Evolutionary conservation across 2,888 invertebrate genomes (phyloP).

Genomic region (Cacoxenus indagator): DNA sequence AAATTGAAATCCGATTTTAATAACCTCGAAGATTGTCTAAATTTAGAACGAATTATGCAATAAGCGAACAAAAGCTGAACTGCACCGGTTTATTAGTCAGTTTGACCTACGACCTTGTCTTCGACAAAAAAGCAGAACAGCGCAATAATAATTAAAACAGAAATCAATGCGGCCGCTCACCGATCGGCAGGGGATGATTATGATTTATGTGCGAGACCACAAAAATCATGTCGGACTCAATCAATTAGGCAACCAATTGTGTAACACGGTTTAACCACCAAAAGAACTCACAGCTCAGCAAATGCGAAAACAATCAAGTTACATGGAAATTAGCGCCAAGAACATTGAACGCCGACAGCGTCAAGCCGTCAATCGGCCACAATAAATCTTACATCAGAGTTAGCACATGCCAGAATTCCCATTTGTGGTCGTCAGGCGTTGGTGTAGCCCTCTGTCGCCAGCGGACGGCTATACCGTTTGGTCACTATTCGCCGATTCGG

Average conservation of each 20-base stretch:
- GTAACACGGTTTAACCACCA: neutral
- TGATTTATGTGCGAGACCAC: slow-evolving; percentile 11
- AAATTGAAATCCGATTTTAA: slow-evolving; percentile 38
- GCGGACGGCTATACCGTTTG: neutral
- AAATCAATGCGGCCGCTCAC: neutral
- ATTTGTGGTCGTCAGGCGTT: neutral
- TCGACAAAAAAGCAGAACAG: neutral
- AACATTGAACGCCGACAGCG: slow-evolving; percentile 10
- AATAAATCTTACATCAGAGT: slow-evolving; percentile 15
- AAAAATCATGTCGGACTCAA: slow-evolving; percentile 8
- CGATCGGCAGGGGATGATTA: neutral
- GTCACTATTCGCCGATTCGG: neutral
- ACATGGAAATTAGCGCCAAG: slow-evolving; percentile 18
- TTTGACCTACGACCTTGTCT: neutral
- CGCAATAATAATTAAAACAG: slow-evolving; percentile 1
- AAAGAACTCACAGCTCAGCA: slow-evolving; percentile 12
- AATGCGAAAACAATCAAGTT: slow-evolving; percentile 21
- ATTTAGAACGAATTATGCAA: slow-evolving; percentile 3
- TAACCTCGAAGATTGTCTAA: neutral
- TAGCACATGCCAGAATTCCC: slow-evolving; percentile 10
- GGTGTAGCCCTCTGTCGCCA: neutral
- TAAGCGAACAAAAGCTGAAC: neutral
- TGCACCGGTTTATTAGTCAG: neutral
- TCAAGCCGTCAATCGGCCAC: neutral
- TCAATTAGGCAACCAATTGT: slow-evolving; percentile 16